Evolutionary conservation across 1,140 invertebrate genomes (phyloP).

Genomic region (Linepithema humile): DNA sequence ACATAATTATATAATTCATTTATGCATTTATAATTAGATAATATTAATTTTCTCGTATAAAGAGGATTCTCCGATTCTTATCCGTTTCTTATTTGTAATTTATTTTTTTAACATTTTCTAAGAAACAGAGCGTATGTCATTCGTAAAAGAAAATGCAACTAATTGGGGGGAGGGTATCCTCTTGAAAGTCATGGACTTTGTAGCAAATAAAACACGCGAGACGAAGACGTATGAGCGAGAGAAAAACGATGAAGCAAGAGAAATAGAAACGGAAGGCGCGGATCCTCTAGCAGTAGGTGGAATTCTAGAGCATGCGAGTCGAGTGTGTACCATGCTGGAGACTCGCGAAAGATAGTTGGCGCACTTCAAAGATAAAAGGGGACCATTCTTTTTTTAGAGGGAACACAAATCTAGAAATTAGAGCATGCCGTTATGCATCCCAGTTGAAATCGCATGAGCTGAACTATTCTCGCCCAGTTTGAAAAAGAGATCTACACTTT

Average conservation of each 20-base stretch:
- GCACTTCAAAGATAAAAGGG: constrained; percentile 69
- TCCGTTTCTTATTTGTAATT: background rate
- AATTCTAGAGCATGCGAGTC: constrained; percentile 69
- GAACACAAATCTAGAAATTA: constrained; percentile 72
- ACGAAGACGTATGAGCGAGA: constrained; percentile 50
- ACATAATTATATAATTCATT: background rate
- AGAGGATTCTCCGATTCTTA: no score
- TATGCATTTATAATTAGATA: background rate
- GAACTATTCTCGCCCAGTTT: constrained; percentile 17
- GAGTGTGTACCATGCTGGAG: constrained; percentile 69
- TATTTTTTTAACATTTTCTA: background rate
- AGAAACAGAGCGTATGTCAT: constrained; percentile 56
- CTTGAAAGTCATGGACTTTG: constrained; percentile 68
- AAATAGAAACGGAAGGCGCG: constrained; percentile 13
- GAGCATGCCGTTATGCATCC: constrained; percentile 57
- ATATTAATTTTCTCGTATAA: background rate
- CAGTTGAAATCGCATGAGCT: constrained; percentile 46
- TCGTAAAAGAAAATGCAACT: constrained; percentile 69
- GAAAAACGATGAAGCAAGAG: constrained; percentile 28
- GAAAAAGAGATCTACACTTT: background rate
- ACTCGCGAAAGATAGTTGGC: constrained; percentile 72
- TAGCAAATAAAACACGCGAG: constrained; percentile 65
- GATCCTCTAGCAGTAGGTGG: constrained; percentile 65
- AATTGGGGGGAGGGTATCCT: constrained; percentile 61
- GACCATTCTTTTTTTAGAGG: constrained; percentile 69